phyloP scores from a whole-genome alignment of 2,113 vertebrate species.

The Crypturellus undulatus region DNA sequence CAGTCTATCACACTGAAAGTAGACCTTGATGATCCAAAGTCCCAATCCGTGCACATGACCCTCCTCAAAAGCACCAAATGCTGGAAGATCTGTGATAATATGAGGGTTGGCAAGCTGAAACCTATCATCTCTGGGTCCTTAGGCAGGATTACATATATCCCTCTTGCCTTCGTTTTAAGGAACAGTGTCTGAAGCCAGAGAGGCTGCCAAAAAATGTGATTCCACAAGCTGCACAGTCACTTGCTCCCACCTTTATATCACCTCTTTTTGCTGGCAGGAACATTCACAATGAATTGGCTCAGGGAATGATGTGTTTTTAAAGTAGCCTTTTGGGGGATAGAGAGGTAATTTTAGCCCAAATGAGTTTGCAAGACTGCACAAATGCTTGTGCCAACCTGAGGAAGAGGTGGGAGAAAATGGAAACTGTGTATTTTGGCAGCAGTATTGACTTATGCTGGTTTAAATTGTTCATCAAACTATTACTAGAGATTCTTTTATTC shows the following conservation, averaged over 20 bases:
- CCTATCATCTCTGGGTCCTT: neutral
- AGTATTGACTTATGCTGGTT: neutral
- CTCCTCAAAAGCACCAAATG: neutral
- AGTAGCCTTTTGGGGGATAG: neutral
- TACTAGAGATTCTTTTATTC: neutral
- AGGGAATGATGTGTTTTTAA: neutral
- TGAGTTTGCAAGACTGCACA: neutral
- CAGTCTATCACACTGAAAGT: neutral
- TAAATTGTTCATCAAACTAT: neutral
- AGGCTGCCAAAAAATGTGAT: neutral
- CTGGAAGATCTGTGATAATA: neutral
- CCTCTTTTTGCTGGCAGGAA: neutral
- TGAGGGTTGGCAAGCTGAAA: neutral
- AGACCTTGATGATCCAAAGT: neutral
- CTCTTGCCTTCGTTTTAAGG: neutral
- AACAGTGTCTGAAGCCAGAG: neutral
- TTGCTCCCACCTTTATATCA: neutral
- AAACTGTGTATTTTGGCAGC: neutral
- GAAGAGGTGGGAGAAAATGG: neutral
- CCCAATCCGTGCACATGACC: rapidly evolving
- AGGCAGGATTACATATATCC: neutral
- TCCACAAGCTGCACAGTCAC: neutral
- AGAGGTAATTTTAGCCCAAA: neutral
- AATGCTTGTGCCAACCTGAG: neutral
- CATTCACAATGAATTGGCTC: neutral